Percentiles rank a stretch among this genome's conserved stretches.
Evolutionary conservation across 2,888 invertebrate species (phyloP).

Genomic region (Hipparchia semele): DNA sequence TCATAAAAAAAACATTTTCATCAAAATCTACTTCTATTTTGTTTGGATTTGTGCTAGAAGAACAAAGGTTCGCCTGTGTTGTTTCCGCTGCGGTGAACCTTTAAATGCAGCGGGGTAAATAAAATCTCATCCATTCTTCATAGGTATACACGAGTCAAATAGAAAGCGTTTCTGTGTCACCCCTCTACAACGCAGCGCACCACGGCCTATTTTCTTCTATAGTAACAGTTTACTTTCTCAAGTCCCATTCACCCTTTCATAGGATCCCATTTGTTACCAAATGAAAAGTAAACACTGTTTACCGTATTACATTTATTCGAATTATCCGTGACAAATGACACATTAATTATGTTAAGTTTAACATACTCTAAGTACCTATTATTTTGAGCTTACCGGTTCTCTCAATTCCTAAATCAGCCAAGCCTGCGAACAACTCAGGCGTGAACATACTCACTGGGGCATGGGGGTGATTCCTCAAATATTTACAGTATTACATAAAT

Average conservation of each 20-base stretch:
- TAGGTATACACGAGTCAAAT: conserved; percentile 41
- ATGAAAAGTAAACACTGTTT: conserved; percentile 35
- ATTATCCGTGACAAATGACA: conserved; percentile 77
- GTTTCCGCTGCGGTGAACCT: conserved; percentile 2
- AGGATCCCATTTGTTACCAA: conserved; percentile 33
- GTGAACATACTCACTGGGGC: conserved; percentile 46
- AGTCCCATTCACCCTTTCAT: conserved; percentile 38
- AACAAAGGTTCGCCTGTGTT: conserved; percentile 1
- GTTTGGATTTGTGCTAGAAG: neutral
- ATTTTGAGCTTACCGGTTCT: conserved; percentile 77
- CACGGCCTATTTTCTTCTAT: conserved; percentile 69
- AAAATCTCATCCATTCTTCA: conserved; percentile 24
- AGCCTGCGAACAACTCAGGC: conserved; percentile 61
- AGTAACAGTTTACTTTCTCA: conserved; percentile 62
- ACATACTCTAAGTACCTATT: conserved; percentile 57
- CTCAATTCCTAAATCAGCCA: conserved; percentile 80
- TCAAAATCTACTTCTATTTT: neutral
- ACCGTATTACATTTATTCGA: conserved; percentile 72
- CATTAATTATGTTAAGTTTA: conserved; percentile 56
- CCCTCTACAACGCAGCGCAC: conserved; percentile 56
- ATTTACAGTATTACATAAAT: conserved; percentile 54
- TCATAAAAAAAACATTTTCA: neutral
- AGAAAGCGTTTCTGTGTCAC: conserved; percentile 74
- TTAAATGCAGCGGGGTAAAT: conserved; percentile 17
- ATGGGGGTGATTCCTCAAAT: conserved; percentile 53